Conservation (phyloP, 2,797 vertebrate species). For the Megaceryle alcyon region DNA sequence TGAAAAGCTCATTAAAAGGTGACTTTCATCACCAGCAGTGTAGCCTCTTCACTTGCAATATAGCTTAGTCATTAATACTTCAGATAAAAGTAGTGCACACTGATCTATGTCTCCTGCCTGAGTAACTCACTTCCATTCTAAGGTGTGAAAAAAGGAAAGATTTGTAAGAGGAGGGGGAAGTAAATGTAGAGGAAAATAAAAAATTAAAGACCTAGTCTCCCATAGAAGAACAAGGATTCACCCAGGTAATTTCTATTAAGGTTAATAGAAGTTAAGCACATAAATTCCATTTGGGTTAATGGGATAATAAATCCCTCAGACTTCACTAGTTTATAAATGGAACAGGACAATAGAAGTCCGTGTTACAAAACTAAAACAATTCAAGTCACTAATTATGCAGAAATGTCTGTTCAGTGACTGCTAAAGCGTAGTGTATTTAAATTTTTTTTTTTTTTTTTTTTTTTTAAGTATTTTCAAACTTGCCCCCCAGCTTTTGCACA, state of each 20-base stretch:
- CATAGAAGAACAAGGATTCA: not conserved
- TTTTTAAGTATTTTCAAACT: not conserved
- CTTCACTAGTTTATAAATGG: constrained; percentile 41
- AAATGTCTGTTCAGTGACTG: not conserved
- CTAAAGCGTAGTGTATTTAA: not conserved
- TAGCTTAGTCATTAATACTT: not conserved
- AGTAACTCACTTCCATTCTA: not conserved
- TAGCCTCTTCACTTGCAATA: not conserved
- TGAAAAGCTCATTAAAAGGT: constrained; percentile 39
- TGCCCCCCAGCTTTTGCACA: not conserved
- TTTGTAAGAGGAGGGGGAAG: not conserved
- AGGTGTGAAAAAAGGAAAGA: not conserved
- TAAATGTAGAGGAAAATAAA: not conserved
- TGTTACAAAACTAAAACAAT: not conserved
- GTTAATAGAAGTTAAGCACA: not conserved
- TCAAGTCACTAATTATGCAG: not conserved
- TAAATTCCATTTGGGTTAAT: not conserved
- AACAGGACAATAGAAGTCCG: not conserved
- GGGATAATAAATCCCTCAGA: constrained; percentile 12
- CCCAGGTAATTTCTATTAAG: not conserved
- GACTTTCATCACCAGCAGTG: constrained; percentile 13
- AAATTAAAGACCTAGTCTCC: not conserved
- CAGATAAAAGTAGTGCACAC: not conserved
- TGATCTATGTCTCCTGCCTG: not conserved
- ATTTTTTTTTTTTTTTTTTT: too few species aligned